Evolutionary conservation across 92 coral and sea anemone species (phyloP), one percentile per base, ranked within the genome.

Genomic region (Actinernus sp.): DNA sequence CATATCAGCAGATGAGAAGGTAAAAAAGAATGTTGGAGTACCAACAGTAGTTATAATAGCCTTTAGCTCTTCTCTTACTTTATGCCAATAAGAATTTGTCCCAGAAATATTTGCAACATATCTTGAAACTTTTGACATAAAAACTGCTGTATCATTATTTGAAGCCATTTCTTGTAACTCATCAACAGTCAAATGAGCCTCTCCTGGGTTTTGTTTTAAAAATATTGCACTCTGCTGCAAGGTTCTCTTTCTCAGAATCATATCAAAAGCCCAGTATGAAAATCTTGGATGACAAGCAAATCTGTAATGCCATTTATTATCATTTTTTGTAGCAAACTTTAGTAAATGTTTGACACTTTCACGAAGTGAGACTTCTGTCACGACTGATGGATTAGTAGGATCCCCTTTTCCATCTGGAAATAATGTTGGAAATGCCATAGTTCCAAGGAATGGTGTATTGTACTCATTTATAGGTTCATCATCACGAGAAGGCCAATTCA

Each of bases 1-100:
- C 88, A 81, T 81, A 51, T 79, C 92, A 63, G 87, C 92, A 16
- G 92, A 78, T 28, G 92, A 85, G 73, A 85, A 78, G 3, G 92
- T 85, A 36, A 85, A 85, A 43, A 85, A 85, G 51, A 85, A 47
- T 60, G 92, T 79, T 73, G 92, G 88, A 31, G 63, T 59, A 58
- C 87, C 92, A 57, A 58, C 79, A 63, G 34, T 79, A 13, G 87
- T 79, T 20, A 85, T 52, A 2, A 83, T 83, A 2, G 84, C 78
- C 62, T 83, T 83, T 0, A 83, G 57, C 10, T 67, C 90, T 33
- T 83, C 84, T 55, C 56, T 68, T 1, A 76, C 79, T 55, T 47
- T 68, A 61, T 76, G 77, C 90, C 90, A 74, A 37, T 83, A 83
- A 21, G 83, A 40, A n/a, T n/a, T n/a, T n/a, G n/a, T n/a, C n/a